Percentiles rank a stretch among this genome's conserved stretches.
phyloP scores from a whole-genome alignment of 2,888 invertebrate genomes.

The Ariolimax columbianus region DNA sequence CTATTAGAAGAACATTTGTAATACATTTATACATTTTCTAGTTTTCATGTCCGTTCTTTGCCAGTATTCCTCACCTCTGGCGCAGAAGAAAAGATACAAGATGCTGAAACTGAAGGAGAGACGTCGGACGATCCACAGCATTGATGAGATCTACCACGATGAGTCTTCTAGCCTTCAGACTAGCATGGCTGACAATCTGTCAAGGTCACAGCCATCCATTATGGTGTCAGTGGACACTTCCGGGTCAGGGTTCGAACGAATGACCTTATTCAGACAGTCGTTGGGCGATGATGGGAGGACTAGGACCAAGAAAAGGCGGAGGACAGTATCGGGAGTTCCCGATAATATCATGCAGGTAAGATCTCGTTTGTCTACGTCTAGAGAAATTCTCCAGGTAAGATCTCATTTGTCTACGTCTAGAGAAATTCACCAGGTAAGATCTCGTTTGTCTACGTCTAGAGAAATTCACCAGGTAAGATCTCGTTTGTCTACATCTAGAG shows the following conservation, averaged over 20 bases:
- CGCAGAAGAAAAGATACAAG: slow-evolving; percentile 70
- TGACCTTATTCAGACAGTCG: slow-evolving; percentile 91
- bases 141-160: slow-evolving; percentile 56
- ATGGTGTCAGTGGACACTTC: slow-evolving; percentile 93
- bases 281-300: slow-evolving; percentile 77
- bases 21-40: too few relatives aligned
- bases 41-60: background rate
- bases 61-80: slow-evolving; percentile 37
- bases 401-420: too few relatives aligned
- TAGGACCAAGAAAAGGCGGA: slow-evolving; percentile 63
- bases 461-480: too few relatives aligned
- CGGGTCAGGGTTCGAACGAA: slow-evolving; percentile 91
- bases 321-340: slow-evolving; percentile 72
- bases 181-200: slow-evolving; percentile 50
- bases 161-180: slow-evolving; percentile 46
- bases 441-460: too few relatives aligned
- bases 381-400: too few relatives aligned
- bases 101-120: slow-evolving; percentile 61
- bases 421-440: too few relatives aligned
- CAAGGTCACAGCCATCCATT: slow-evolving; percentile 84
- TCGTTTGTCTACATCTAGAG: too few relatives aligned
- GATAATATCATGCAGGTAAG: slow-evolving; percentile 64
- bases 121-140: slow-evolving; percentile 67
- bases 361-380: background rate
- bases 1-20: too few relatives aligned